These are phyloP conservation scores for Aphaenogaster ashmeadi DNA, from an alignment of 1,140 invertebrate species.

Conservation along the genomic window DNA sequence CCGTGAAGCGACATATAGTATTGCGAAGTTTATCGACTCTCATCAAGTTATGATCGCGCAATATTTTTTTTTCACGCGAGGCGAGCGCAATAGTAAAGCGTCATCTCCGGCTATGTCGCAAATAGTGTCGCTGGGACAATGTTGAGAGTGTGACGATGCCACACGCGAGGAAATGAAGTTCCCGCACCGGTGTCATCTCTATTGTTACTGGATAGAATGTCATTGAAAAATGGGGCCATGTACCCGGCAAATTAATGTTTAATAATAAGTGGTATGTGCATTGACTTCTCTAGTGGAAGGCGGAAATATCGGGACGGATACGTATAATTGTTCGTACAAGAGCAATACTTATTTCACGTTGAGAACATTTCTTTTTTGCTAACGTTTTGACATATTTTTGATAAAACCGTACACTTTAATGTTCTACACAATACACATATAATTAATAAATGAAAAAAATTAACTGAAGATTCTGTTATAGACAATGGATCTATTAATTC, in stretches of 20 bases:
- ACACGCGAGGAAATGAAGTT: constrained; percentile 26
- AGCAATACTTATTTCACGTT: not conserved
- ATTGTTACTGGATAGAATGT: constrained; percentile 69
- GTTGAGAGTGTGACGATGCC: constrained; percentile 56
- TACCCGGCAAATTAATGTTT: constrained; percentile 69
- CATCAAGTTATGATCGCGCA: constrained; percentile 53
- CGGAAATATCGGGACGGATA: not conserved
- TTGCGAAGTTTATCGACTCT: constrained; percentile 11
- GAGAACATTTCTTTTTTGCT: not conserved
- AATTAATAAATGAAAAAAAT: not conserved
- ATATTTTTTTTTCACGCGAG: constrained; percentile 21
- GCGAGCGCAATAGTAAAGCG: constrained; percentile 53
- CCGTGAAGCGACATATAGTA: not conserved
- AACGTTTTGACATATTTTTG: not conserved
- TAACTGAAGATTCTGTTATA: not conserved
- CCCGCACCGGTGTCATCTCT: constrained; percentile 56
- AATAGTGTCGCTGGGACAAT: constrained; percentile 67
- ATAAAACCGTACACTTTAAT: not conserved
- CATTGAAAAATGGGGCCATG: constrained; percentile 79
- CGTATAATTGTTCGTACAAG: not conserved
- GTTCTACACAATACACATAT: not conserved
- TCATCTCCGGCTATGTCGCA: constrained; percentile 52
- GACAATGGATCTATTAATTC: constrained; percentile 62
- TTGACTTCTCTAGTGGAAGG: not conserved
- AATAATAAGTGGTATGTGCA: constrained; percentile 58